Percentiles rank a stretch among this genome's conserved stretches.
Evolutionary conservation across 2,113 vertebrate species (phyloP).

Genomic region (Rhinoderma darwinii): DNA sequence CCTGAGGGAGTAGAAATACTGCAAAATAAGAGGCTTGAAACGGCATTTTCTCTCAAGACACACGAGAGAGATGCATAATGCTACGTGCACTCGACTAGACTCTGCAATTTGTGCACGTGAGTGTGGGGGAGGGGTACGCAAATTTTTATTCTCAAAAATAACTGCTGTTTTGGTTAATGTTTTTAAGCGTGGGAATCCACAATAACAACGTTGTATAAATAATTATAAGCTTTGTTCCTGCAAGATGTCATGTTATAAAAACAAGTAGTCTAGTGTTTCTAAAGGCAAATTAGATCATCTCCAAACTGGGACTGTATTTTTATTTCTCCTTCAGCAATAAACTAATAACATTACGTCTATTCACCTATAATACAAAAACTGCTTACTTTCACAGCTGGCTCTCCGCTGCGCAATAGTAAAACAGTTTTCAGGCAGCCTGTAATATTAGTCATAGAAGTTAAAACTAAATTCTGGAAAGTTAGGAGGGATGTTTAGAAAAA

Average conservation of each 20-base stretch:
- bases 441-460: background rate
- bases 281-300: conserved; percentile 26
- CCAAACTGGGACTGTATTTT: conserved; percentile 7
- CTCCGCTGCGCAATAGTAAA: background rate
- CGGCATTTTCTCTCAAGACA: conserved; percentile 27
- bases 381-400: background rate
- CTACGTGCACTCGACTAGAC: conserved; percentile 17
- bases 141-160: background rate
- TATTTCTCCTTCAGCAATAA: conserved; percentile 25
- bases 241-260: conserved; percentile 20
- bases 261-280: background rate
- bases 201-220: conserved; percentile 8
- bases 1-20: conserved; percentile 45
- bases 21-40: conserved; percentile 50
- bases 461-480: background rate
- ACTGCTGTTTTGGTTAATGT: background rate
- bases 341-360: background rate
- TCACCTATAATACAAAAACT: background rate
- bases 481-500: background rate
- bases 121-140: background rate
- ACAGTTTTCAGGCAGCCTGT: background rate
- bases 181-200: conserved; percentile 32
- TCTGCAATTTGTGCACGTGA: background rate
- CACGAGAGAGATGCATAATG: conserved; percentile 43
- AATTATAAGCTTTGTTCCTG: conserved; percentile 32